Conservation (phyloP, 2,797 vertebrate species). For the Anolis apletophallus region DNA sequence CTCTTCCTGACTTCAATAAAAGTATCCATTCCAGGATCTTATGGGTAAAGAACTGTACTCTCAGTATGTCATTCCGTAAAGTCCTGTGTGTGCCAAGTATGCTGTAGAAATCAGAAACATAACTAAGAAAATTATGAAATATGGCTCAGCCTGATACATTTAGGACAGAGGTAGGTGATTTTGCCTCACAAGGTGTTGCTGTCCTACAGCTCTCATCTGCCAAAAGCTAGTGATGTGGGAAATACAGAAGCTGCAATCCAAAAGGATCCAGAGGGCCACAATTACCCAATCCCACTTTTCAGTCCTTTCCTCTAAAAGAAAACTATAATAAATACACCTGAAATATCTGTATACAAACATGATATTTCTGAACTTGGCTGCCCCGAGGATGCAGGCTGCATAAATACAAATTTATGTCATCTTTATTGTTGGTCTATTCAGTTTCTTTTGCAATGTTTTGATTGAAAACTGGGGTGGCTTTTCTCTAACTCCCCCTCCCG, state of each 20-base stretch:
- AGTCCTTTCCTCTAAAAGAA: background rate
- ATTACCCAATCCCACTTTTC: background rate
- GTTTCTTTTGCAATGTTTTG: background rate
- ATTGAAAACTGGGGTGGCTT: conserved; percentile 44
- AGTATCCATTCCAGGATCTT: background rate
- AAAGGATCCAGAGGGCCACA: background rate
- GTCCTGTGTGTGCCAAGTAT: background rate
- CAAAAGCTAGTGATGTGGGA: background rate
- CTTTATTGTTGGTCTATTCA: background rate
- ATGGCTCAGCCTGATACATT: background rate
- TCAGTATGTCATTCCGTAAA: background rate
- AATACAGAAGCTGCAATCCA: background rate
- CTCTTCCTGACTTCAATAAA: background rate
- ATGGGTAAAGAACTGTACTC: background rate
- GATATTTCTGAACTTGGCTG: background rate
- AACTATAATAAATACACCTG: background rate
- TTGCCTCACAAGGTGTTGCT: background rate
- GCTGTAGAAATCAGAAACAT: background rate
- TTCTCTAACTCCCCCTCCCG: conserved; percentile 33
- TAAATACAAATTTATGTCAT: accelerated
- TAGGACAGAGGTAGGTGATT: too few species aligned
- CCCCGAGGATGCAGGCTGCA: background rate
- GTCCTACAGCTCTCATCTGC: background rate
- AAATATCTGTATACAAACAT: background rate
- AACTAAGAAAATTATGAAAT: background rate